Base-by-base conservation (phyloP, 2,888 invertebrate species). In the Aplocera efformata region DNA sequence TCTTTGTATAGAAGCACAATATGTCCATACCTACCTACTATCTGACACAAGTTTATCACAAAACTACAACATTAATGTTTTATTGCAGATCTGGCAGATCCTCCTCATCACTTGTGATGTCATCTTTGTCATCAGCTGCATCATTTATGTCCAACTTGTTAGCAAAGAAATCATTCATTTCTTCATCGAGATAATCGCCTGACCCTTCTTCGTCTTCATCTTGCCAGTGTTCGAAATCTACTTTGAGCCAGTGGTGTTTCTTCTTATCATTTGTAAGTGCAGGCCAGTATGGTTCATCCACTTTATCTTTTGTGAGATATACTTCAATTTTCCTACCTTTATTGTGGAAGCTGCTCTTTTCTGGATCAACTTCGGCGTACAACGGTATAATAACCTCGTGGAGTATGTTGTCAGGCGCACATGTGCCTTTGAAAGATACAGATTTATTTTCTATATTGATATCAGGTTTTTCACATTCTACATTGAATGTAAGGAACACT, bases 151-250 rank as follows among this genome's bases (percentile, higher is more conserved):
- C 70, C 50, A 79, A 58, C 64, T 79, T 78, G 49, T 68, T 67
- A 7, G 73, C 67, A 44, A 83, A 79, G 73, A 82, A 79, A 39
- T 82, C 79, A 58, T 73, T 74, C 67, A 70, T 69, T 17, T 73
- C 69, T 17, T 72, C 69, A 48, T 74, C 72, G 46, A 70, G 47
- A 26, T 96, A 96, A 58, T 94, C 95, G 4, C 94, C 96, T 26
- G 95, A 96, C 6, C 94, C 96, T 44, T 94, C 95, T 44, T 98
- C 98, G 65, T 96, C 96, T 82, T 98, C 98, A 88, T 98, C 98
- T 77, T 94, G 94, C 98, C 98, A 99, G 82, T 97, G 97, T 72
- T 96, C 94, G 77, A 99, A 99, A 75, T 99, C 98, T 56, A 97
- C 94, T 89, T 98, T 98, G 53, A 99, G 90, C 96, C 98, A 98